Evolutionary conservation across 2,888 invertebrate species (phyloP).

Genomic region (Nomada fabriciana): DNA sequence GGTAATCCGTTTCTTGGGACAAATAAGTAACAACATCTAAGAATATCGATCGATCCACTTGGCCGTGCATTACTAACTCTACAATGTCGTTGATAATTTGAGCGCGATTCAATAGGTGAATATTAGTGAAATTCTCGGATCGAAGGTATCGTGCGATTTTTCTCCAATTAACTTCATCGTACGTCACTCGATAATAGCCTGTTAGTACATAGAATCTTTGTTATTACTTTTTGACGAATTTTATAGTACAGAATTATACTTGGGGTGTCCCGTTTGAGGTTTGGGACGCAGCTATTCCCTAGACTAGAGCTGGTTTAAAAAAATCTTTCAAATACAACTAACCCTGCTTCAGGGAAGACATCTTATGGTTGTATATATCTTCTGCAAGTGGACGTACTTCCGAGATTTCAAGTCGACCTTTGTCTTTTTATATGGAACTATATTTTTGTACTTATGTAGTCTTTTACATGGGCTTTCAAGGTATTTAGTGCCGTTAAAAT

Average conservation of each 20-base stretch:
- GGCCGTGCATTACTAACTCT: constrained; percentile 81
- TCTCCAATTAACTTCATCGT: constrained; percentile 89
- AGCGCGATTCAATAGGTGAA: constrained; percentile 90
- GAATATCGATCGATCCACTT: constrained; percentile 27
- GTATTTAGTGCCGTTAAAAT: neutral
- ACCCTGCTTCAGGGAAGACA: neutral
- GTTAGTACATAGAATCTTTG: neutral
- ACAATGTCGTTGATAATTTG: constrained; percentile 91
- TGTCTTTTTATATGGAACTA: neutral
- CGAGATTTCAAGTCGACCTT: neutral
- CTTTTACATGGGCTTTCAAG: neutral
- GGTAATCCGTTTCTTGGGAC: constrained; percentile 87
- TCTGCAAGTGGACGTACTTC: neutral
- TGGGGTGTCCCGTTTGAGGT: neutral
- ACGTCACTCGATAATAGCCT: constrained; percentile 85
- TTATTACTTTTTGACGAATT: neutral
- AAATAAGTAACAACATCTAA: constrained; percentile 86
- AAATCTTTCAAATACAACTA: neutral
- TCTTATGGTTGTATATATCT: neutral
- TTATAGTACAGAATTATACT: too few species aligned
- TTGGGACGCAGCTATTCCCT: neutral
- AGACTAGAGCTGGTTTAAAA: neutral
- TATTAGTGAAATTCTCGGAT: constrained; percentile 84
- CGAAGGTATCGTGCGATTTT: constrained; percentile 85
- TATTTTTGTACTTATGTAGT: neutral